Evolutionary conservation across 2,888 invertebrate species (phyloP).

Genomic region (Drosophila stalkeri): DNA sequence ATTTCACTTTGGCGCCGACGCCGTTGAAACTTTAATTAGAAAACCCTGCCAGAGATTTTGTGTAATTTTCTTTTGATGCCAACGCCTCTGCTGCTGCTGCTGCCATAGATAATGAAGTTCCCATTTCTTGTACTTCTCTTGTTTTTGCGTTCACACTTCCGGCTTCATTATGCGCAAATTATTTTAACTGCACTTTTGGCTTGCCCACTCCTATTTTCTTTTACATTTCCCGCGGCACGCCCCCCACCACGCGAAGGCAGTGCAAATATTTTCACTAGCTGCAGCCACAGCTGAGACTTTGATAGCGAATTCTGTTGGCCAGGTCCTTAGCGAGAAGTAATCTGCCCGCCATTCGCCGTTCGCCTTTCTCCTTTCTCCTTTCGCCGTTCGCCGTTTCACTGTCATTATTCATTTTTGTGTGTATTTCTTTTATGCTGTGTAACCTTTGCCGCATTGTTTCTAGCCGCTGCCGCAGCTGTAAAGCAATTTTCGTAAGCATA

Average conservation of each 20-base stretch:
- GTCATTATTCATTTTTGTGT: slow-evolving; percentile 78
- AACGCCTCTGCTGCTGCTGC: slow-evolving; percentile 5
- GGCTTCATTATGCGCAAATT: slow-evolving; percentile 79
- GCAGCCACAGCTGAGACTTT: slow-evolving; percentile 55
- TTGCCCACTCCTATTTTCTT: slow-evolving; percentile 6
- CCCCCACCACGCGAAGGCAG: slow-evolving; percentile 4
- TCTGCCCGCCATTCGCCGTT: slow-evolving; percentile 14
- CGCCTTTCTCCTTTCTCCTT: slow-evolving; percentile 8
- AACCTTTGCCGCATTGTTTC: slow-evolving; percentile 79
- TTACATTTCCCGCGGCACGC: neutral
- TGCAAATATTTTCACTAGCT: slow-evolving; percentile 54
- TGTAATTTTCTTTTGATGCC: slow-evolving; percentile 73
- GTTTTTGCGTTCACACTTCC: slow-evolving; percentile 76
- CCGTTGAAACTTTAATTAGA: slow-evolving; percentile 77
- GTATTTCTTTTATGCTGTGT: slow-evolving; percentile 75
- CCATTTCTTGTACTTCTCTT: slow-evolving; percentile 63
- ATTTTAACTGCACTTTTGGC: slow-evolving; percentile 75
- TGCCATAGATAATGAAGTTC: slow-evolving; percentile 72
- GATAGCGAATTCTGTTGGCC: slow-evolving; percentile 54
- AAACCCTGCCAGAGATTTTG: slow-evolving; percentile 73
- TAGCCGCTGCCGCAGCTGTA: slow-evolving; percentile 69
- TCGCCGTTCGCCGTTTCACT: slow-evolving; percentile 37
- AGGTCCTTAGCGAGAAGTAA: slow-evolving; percentile 58
- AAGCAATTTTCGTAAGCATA: slow-evolving; percentile 78
- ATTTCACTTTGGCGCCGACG: slow-evolving; percentile 75